phyloP scores from a whole-genome alignment of 2,888 invertebrate species.

The Leucoma salicis region DNA sequence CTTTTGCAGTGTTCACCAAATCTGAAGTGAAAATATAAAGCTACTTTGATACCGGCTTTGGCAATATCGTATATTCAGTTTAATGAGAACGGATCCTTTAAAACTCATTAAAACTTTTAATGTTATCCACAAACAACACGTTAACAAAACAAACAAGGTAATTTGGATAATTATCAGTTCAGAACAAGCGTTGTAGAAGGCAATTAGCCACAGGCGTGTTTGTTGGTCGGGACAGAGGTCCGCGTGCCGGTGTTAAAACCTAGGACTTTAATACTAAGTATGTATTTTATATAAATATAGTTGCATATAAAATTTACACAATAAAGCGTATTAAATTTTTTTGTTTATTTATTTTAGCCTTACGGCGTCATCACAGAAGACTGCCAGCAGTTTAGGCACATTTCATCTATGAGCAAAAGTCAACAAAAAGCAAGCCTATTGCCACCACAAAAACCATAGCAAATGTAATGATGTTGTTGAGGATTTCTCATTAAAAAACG shows the following conservation, averaged over 20 bases:
- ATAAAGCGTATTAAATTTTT: no score
- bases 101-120: constrained; percentile 7
- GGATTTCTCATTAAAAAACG: no score
- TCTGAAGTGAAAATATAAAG: not conserved
- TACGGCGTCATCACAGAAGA: no score
- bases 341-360: no score
- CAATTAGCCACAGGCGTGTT: constrained; percentile 44
- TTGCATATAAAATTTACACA: no score
- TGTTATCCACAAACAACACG: constrained; percentile 8
- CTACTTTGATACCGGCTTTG: not conserved
- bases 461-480: no score
- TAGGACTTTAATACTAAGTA: constrained; percentile 11
- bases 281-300: no score
- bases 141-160: constrained; percentile 24
- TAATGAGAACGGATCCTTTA: constrained; percentile 1
- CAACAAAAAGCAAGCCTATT: no score
- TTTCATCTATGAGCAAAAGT: no score
- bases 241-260: constrained; percentile 23
- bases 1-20: not conserved
- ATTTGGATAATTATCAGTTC: constrained; percentile 44
- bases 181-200: constrained; percentile 36
- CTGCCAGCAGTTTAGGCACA: no score
- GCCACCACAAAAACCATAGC: no score
- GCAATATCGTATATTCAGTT: not conserved
- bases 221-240: constrained; percentile 2